Evolutionary conservation across 2,888 invertebrate species (phyloP), one percentile per base, ranked within the genome.

Genomic region (Tenthredo scrophulariae): DNA sequence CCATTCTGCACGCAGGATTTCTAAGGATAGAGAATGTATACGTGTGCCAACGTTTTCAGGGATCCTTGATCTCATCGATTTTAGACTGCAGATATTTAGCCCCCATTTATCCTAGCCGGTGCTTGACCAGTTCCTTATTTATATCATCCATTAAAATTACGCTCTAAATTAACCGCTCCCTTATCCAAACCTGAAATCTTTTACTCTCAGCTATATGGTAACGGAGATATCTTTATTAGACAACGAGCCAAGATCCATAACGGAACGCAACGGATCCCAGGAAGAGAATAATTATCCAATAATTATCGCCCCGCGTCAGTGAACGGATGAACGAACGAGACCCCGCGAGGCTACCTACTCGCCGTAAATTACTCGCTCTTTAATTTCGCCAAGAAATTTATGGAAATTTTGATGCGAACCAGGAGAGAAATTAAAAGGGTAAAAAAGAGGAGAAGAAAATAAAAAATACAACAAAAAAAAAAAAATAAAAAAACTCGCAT

Each of bases 141-240:
- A 89, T 86, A 86, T 85, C 82, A 74, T 86, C 86, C 86, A 88
- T 88, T 87, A 87, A 86, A 88, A 88, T 89, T 86, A 87, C 87
- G 87, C 58, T 84, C 88, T 88, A 88, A 90, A 90, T 90, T 89
- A 88, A 88, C 84, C 86, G 86, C 86, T 70, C 85, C 85, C 86
- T 89, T 89, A 89, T 89, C 89, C 79, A 85, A 86, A 84, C 87
- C 87, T 85, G 86, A 86, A 89, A 89, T 88, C 88, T 85, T 80
- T 77, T 84, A 13, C 22, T 85, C 85, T 88, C 13, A 26, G 7
- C 75, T 54, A n/a, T 54, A n/a, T 50, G 18, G 75, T 88, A 89
- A 86, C 85, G 86, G 86, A 86, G 85, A 90, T 89, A 89, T 90
- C 90, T 91, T 89, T 90, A 90, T 91, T 90, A 90, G 87, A 85